Evolutionary conservation across 2,888 invertebrate genomes (phyloP), one percentile per base, ranked within the genome.

Genomic region (Athalia cordata): DNA sequence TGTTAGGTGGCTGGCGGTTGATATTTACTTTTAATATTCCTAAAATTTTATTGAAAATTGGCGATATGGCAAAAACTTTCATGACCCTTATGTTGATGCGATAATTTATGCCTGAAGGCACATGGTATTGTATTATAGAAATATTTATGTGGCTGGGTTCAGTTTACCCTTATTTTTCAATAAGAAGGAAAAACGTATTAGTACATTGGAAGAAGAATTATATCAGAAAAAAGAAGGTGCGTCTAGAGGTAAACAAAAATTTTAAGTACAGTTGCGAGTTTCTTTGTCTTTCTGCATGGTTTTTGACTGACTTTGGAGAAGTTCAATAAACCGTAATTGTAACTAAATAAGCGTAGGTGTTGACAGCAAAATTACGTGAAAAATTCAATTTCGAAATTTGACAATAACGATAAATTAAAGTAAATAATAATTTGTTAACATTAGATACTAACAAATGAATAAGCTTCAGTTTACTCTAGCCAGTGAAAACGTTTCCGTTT

Each of bases 401-500:
- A 29, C 29, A 29, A 29, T 2, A 29, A 29, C 29, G 29, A 29
- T 74, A 67, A 65, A 15, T 45, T 64, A 52, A 70, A 79, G 57
- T 55, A 59, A 49, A 62, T 59, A 68, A 62, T 74, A 62, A 74
- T 68, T 67, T 15, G 67, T 79, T 65, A 79, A 79, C 72, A 70
- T 79, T 29, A 70, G 79, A 29, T 70, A 78, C 66, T 43, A 70
- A 59, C 13, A 59, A 59, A 29, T 29, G 29, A n/a, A 5, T 66
- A 66, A 49, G 13, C 49, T 49, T 43, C 2, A 29, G 1, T 9
- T 83, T 81, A 87, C 81, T 87, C 86, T 72, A 88, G 87, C 86
- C 88, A 87, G 86, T 88, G 88, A 81, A 86, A 89, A 87, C 87
- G 87, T 84, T 89, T 89, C 76, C 87, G 87, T 86, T 89, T 88